Percentiles rank a stretch among this genome's conserved stretches.
Conservation (phyloP, 2,797 vertebrate species). For the Tauraco hartlaubi region DNA sequence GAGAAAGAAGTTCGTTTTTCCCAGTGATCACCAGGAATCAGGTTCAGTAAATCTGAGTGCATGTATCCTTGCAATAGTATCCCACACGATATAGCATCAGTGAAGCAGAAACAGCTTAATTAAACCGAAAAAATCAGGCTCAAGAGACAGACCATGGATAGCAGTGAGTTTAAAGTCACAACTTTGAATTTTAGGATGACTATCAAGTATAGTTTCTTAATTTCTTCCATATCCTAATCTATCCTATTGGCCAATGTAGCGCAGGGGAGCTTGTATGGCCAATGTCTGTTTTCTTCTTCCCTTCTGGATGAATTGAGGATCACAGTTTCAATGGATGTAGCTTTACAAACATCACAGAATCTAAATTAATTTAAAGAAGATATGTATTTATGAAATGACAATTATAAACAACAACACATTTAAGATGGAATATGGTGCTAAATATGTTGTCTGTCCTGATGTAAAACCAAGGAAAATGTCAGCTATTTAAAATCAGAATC, state of each 20-base stretch:
- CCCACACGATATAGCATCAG: neutral
- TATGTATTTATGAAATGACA: neutral
- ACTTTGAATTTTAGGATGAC: neutral
- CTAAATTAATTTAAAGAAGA: neutral
- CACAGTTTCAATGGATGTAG: neutral
- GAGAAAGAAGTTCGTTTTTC: neutral
- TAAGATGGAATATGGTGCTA: neutral
- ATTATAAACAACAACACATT: neutral
- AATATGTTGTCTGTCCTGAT: neutral
- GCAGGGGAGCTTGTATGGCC: neutral
- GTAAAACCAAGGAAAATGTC: neutral
- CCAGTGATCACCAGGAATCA: neutral
- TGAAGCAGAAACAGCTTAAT: neutral
- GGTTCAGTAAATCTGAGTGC: neutral
- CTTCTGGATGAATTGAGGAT: neutral
- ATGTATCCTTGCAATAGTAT: neutral
- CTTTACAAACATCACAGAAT: neutral
- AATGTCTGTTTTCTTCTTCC: neutral
- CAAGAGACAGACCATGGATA: neutral
- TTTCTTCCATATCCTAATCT: neutral
- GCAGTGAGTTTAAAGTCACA: neutral
- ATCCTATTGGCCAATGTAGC: neutral
- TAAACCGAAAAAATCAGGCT: neutral
- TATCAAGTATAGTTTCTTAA: neutral
- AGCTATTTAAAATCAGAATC: neutral